Percentiles rank a stretch among this genome's conserved stretches.
Evolutionary conservation across 2,888 invertebrate species (phyloP).

Genomic region (Chironomus tentans): DNA sequence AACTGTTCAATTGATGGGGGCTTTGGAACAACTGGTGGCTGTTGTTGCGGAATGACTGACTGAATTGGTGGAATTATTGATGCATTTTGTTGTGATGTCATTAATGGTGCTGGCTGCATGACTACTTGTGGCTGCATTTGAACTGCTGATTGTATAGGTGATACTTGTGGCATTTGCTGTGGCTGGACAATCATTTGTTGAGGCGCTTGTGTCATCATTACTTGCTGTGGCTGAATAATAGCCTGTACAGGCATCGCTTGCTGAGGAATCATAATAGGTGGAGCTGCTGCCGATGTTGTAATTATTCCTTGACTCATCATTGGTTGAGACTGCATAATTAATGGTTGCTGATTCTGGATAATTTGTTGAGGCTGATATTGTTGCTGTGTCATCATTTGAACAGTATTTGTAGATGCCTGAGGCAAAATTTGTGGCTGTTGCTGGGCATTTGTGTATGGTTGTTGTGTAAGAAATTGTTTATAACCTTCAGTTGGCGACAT

Average conservation of each 20-base stretch:
- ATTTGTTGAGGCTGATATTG: conserved; percentile 12
- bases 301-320: conserved; percentile 24
- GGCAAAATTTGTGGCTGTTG: conserved; percentile 16
- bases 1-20: conserved; percentile 36
- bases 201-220: conserved; percentile 31
- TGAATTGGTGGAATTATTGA: conserved; percentile 31
- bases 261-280: conserved; percentile 40
- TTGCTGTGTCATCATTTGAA: conserved; percentile 32
- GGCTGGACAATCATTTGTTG: not conserved
- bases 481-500: conserved; percentile 35
- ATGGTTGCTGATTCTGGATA: conserved; percentile 29
- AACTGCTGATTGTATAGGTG: not conserved
- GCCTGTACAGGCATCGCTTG: conserved; percentile 18
- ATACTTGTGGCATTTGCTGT: conserved; percentile 27
- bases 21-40: conserved; percentile 41
- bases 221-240: conserved; percentile 40
- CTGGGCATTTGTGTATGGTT: not conserved
- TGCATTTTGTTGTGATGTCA: conserved; percentile 30
- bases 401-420: conserved; percentile 8
- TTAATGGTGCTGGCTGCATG: conserved; percentile 29
- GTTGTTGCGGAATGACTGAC: conserved; percentile 35
- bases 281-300: conserved; percentile 36
- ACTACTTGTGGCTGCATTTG: conserved; percentile 29
- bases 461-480: conserved; percentile 28
- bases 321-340: conserved; percentile 32